Percentiles rank a stretch among this genome's conserved stretches.
phyloP scores from a whole-genome alignment of 2,888 invertebrate genomes.

The Lamproptera curius region DNA sequence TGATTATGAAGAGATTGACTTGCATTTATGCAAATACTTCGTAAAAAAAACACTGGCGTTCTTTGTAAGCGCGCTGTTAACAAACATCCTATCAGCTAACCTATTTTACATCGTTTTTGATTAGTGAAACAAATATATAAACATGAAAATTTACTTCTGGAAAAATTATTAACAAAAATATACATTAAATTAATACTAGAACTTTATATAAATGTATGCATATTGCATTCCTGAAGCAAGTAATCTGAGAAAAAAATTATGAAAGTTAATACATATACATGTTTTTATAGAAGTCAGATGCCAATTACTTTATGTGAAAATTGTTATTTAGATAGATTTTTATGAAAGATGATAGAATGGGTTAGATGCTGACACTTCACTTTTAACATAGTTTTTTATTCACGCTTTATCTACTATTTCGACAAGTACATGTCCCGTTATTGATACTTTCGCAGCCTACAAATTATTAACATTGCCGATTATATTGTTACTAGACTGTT shows the following conservation, averaged over 20 bases:
- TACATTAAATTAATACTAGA: neutral
- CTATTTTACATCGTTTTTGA: neutral
- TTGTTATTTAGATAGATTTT: neutral
- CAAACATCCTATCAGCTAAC: neutral
- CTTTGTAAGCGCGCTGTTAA: neutral
- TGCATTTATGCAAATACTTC: neutral
- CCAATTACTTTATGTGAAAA: no score
- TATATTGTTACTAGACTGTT: no score
- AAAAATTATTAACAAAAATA: neutral
- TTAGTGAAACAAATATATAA: neutral
- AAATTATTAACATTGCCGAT: no score
- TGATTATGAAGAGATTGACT: constrained; percentile 24
- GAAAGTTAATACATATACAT: neutral
- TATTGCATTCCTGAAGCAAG: neutral
- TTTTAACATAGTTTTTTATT: no score
- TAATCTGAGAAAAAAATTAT: neutral
- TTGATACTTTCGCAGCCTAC: no score
- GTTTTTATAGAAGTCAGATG: no score
- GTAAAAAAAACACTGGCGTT: neutral
- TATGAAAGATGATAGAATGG: neutral
- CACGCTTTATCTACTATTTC: no score
- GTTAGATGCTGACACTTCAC: no score
- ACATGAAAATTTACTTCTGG: neutral
- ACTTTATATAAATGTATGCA: neutral
- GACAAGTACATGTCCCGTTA: no score